Evolutionary conservation across 1,140 invertebrate species (phyloP).

Genomic region (Megalonaias nervosa): DNA sequence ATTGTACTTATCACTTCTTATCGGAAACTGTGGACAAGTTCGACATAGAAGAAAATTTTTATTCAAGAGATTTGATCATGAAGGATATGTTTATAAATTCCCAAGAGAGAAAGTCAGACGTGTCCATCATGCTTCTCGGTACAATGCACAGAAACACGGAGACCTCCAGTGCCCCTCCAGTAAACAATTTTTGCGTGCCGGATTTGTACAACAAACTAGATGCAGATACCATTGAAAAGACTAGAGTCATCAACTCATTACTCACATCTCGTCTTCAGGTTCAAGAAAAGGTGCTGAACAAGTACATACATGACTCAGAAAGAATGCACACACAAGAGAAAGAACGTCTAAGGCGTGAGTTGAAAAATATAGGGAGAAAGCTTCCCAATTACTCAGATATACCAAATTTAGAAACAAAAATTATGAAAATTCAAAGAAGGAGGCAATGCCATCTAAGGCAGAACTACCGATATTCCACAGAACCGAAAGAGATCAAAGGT

Average conservation of each 20-base stretch:
- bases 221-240: conserved; percentile 57
- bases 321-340: conserved; percentile 38
- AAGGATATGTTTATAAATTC: too few relatives aligned
- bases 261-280: conserved; percentile 44
- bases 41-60: too few relatives aligned
- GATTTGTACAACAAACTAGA: conserved; percentile 62
- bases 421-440: conserved; percentile 29
- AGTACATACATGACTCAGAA: conserved; percentile 47
- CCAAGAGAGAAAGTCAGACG: too few relatives aligned
- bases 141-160: too few relatives aligned
- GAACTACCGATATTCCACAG: conserved; percentile 37
- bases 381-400: conserved; percentile 51
- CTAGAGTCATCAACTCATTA: conserved; percentile 53
- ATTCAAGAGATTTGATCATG: too few relatives aligned
- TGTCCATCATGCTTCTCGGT: too few relatives aligned
- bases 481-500: conserved; percentile 41
- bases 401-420: conserved; percentile 36
- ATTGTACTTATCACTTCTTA: too few relatives aligned
- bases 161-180: conserved; percentile 39
- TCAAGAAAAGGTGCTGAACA: conserved; percentile 51
- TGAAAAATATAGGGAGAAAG: conserved; percentile 40
- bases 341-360: conserved; percentile 40
- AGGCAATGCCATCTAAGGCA: conserved; percentile 11
- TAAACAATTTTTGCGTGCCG: conserved; percentile 60
- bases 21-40: too few relatives aligned